Evolutionary conservation across 2,888 invertebrate species (phyloP).

Genomic region (Cyclophora albipunctata): DNA sequence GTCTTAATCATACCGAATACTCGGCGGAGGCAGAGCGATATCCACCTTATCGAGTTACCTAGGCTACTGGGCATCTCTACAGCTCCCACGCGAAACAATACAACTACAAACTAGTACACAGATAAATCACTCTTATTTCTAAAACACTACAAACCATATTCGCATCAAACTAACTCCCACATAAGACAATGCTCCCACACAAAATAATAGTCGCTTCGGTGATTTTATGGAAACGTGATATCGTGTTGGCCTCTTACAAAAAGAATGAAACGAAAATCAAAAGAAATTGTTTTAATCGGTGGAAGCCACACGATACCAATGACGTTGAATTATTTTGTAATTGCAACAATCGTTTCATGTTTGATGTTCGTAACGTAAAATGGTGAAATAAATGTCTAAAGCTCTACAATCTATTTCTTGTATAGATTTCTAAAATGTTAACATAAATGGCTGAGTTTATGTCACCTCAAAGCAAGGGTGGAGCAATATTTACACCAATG

Average conservation of each 20-base stretch:
- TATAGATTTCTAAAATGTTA: too few species aligned
- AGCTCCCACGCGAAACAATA: conserved; percentile 24
- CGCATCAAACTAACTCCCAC: conserved; percentile 13
- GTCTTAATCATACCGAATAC: conserved; percentile 71
- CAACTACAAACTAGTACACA: conserved; percentile 18
- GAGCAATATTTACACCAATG: too few species aligned
- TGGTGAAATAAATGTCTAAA: not conserved
- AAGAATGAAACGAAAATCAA: conserved; percentile 61
- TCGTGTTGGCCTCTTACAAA: conserved; percentile 69
- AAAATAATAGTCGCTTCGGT: conserved; percentile 71
- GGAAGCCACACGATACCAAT: conserved; percentile 51
- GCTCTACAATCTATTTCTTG: too few species aligned
- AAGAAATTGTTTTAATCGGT: conserved; percentile 74
- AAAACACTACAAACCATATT: conserved; percentile 22
- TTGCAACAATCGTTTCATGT: conserved; percentile 4
- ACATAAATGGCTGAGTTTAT: too few species aligned
- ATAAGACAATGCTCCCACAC: conserved; percentile 45
- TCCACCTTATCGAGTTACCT: conserved; percentile 72
- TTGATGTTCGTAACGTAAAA: conserved; percentile 8
- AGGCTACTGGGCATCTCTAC: conserved; percentile 69
- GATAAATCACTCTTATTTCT: conserved; percentile 21
- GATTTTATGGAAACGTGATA: conserved; percentile 74
- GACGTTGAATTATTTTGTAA: conserved; percentile 11
- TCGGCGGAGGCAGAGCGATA: conserved; percentile 66
- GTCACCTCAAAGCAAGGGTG: too few species aligned